These are phyloP conservation scores for Phanerotoma sp. DNA, from an alignment of 2,888 invertebrate genomes.

Conservation along the genomic window DNA sequence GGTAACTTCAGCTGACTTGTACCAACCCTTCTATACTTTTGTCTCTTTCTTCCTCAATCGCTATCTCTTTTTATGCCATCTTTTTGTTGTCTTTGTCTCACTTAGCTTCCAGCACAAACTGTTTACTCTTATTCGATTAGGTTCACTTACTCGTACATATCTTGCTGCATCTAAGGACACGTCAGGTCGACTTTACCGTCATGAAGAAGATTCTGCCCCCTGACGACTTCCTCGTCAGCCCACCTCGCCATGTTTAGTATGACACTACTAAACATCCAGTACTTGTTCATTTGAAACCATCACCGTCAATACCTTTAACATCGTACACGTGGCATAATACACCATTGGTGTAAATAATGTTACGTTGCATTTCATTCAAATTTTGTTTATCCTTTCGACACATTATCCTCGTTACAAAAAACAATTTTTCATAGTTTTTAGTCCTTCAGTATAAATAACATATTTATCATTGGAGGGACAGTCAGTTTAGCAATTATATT, in stretches of 20 bases:
- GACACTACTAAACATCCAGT: slow-evolving; percentile 4
- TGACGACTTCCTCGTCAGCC: slow-evolving; percentile 6
- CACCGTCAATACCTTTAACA: no score
- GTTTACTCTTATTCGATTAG: slow-evolving; percentile 47
- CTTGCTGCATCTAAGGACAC: slow-evolving; percentile 45
- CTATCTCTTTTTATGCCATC: not conserved
- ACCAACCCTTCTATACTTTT: slow-evolving; percentile 1
- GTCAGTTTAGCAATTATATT: no score
- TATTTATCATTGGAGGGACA: no score
- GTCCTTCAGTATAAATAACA: no score
- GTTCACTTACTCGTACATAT: slow-evolving; percentile 47
- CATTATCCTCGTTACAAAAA: no score
- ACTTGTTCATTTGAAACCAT: no score
- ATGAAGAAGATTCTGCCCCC: slow-evolving; percentile 13
- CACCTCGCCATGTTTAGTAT: slow-evolving; percentile 13
- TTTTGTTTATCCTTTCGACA: no score
- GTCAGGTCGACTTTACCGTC: slow-evolving; percentile 39
- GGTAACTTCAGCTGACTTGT: not conserved
- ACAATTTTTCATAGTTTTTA: no score
- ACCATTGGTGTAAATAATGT: no score
- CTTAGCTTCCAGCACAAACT: slow-evolving; percentile 37
- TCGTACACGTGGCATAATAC: slow-evolving; percentile 1
- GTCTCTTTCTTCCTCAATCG: not conserved
- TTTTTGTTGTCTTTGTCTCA: no score
- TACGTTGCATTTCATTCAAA: no score